Evolutionary conservation across 2,888 invertebrate genomes (phyloP), one percentile per base, ranked within the genome.

Genomic region (Orthosia cruda): DNA sequence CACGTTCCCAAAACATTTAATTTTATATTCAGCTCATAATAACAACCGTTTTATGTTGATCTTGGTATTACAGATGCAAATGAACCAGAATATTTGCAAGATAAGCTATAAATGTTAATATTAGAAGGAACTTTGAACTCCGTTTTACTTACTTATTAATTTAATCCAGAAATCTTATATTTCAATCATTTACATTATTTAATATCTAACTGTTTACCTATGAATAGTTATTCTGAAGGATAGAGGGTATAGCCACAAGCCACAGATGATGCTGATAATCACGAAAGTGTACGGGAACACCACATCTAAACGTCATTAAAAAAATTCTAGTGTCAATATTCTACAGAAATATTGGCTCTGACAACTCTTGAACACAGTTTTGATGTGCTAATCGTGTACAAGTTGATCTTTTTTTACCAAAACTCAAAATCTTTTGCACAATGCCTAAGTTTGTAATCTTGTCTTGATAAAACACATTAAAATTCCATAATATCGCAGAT

Each of bases 41-140:
- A 82, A 64, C 47, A 67, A 73, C 73, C 63, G 64, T 64, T 75
- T 70, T 49, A 55, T 64, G 71, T 26, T 73, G 49, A 83, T 84
- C 81, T 67, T 11, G 23, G 55, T 59, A 58, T 26, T 57, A 75
- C 32, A 40, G 26, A 76, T 80, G 82, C 50, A 55, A 84, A 64
- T 76, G 26, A 18, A 57, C 18, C 55, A 15, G 20, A 50, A 70
- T 73, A 50, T 55, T 50, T 20, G 9, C 13, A 18, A 15, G 70
- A 71, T 76, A 61, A 72, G 9, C 23, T 55, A 50, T 59, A 20
- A 70, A 83, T 73, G 76, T 73, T 73, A 73, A 73, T 73, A 23
- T n/a, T 23, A 52, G 5, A 18, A 57, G 45, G 20, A 32, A 49
- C 61, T 57, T 62, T 47, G 58, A 58, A 23, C 54, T 62, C 2